Base-by-base conservation (phyloP, 2,888 invertebrate species). In the Lucinisca nassula region DNA sequence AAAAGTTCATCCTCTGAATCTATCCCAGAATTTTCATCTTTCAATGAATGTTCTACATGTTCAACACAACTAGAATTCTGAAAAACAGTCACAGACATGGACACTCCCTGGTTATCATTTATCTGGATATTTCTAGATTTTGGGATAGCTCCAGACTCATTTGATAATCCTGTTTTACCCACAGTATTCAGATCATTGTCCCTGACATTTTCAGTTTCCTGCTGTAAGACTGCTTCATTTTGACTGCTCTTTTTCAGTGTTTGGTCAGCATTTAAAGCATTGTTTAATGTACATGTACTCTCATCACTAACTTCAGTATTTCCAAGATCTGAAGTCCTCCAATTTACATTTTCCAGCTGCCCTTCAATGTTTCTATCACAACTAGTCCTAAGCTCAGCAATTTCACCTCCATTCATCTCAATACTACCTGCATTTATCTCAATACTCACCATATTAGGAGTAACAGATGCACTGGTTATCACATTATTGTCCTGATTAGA, bases 1-100 rank as follows among this genome's bases (percentile, higher is more conserved):
- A 94, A 79, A 3, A 95, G 85, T 37, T 94, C 94, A 83, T 94
- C 95, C 75, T 94, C 94, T 14, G 88, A 91, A 74, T 88, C 85
- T 17, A 80, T n/a, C 0, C 45, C 67, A 51, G 30, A 30, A 17
- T 10, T 74, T 49, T 45, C 49, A 27, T 40, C 49, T 40, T 40
- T 74, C 45, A 35, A 74, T 32, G 74, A n/a, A n/a, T 61, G 8
- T 12, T 61, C 61, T n/a, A n/a, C n/a, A 58, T 6, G 10, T 72
- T 72, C 35, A 74, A 21, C 74, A 45, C 49, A 40, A 17, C 45
- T 24, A 40, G 45, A 74, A 40, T 40, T 74, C 49, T 35, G 21
- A 27, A 17, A 17, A 49, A 49, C 30, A 58, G 21, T 30, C 61
- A 6, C 21, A 10, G 40, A 10, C 40, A 27, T n/a, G 24, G 14